Conservation (phyloP, 2,113 vertebrate genomes). For the Leuciscus idus region DNA sequence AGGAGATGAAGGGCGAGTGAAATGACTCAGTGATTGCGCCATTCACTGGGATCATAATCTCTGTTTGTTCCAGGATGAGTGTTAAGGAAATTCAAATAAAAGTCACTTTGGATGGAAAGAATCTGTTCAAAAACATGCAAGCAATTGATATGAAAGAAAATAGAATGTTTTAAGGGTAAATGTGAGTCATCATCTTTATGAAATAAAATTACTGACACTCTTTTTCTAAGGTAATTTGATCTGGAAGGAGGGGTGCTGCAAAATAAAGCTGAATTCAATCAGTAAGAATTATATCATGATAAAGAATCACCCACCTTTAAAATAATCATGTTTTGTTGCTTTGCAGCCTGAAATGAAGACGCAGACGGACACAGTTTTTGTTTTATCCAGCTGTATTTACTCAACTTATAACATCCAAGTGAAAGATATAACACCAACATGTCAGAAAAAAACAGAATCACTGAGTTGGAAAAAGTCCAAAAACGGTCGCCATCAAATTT, state of each 20-base stretch:
- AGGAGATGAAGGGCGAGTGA: neutral
- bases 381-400: no score
- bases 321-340: no score
- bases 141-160: neutral
- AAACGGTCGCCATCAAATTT: no score
- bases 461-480: no score
- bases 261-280: neutral
- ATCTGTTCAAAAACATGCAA: slow-evolving; percentile 8
- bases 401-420: no score
- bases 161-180: neutral
- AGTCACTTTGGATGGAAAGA: neutral
- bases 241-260: neutral
- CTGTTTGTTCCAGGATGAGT: neutral
- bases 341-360: no score
- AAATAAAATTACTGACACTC: slow-evolving; percentile 32
- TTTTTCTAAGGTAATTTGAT: slow-evolving; percentile 57
- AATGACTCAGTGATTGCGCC: neutral
- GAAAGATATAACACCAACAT: no score
- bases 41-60: neutral
- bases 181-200: neutral
- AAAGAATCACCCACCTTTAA: no score
- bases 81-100: neutral
- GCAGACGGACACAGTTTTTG: no score
- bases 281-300: neutral
- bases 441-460: no score